Percentiles rank a stretch among this genome's conserved stretches.
Conservation (phyloP, 2,888 invertebrate genomes). For the Caenorhabditis angaria region DNA sequence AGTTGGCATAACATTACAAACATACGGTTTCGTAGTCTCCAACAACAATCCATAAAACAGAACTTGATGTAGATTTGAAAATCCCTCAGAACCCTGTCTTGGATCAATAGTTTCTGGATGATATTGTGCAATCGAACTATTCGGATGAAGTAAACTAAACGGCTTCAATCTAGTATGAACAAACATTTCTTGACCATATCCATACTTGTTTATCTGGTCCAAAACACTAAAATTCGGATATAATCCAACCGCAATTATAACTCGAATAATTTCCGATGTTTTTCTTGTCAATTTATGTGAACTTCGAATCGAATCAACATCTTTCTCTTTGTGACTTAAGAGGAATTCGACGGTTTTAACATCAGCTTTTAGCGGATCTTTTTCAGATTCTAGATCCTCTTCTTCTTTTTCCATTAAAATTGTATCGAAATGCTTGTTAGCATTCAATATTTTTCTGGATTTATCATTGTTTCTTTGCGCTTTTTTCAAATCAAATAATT, state of each 20-base stretch:
- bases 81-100: slow-evolving; percentile 31
- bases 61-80: slow-evolving; percentile 54
- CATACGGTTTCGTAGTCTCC: slow-evolving; percentile 67
- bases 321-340: slow-evolving; percentile 52
- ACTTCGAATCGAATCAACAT: slow-evolving; percentile 49
- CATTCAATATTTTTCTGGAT: slow-evolving; percentile 78
- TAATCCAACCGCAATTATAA: slow-evolving; percentile 87
- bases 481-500: slow-evolving; percentile 83
- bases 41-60: slow-evolving; percentile 63
- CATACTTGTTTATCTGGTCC: slow-evolving; percentile 91
- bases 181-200: slow-evolving; percentile 74
- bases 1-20: slow-evolving; percentile 58
- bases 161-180: slow-evolving; percentile 65
- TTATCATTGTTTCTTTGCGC: slow-evolving; percentile 59
- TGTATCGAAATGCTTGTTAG: slow-evolving; percentile 66
- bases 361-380: slow-evolving; percentile 55
- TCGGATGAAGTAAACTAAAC: slow-evolving; percentile 65
- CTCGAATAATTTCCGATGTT: slow-evolving; percentile 53
- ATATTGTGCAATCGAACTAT: slow-evolving; percentile 62
- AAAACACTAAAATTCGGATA: slow-evolving; percentile 95
- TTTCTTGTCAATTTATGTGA: slow-evolving; percentile 49
- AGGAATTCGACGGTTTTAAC: slow-evolving; percentile 60
- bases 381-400: slow-evolving; percentile 50
- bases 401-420: slow-evolving; percentile 59
- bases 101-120: slow-evolving; percentile 56